phyloP scores from a whole-genome alignment of 2,797 vertebrate species.

The Hydrolagus colliei region DNA sequence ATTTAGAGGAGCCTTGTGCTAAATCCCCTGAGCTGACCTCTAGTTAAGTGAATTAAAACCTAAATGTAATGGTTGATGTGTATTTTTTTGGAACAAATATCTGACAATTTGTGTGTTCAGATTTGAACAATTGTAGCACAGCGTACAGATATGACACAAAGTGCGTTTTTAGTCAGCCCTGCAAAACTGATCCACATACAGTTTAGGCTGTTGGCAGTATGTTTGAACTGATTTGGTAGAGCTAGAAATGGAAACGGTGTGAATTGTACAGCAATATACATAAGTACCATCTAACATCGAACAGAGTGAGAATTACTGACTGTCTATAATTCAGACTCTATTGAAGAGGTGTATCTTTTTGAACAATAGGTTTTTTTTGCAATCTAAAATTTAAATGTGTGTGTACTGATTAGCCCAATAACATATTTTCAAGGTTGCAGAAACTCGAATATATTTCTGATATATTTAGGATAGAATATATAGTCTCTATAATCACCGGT shows the following conservation, averaged over 20 bases:
- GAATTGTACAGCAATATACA: neutral
- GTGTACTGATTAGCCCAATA: neutral
- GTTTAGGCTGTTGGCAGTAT: neutral
- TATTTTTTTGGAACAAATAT: neutral
- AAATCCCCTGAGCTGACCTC: constrained; percentile 26
- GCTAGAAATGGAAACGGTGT: neutral
- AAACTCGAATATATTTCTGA: neutral
- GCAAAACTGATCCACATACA: neutral
- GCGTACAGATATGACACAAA: neutral
- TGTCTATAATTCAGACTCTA: neutral
- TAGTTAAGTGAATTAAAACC: constrained; percentile 25
- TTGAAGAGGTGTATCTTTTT: neutral
- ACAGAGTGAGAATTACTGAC: neutral
- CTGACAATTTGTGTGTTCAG: constrained; percentile 1
- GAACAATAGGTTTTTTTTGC: neutral
- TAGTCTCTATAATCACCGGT: neutral
- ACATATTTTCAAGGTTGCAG: neutral
- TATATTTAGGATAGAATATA: constrained; percentile 4
- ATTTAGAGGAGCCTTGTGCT: constrained; percentile 24
- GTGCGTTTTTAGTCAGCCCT: neutral
- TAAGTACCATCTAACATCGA: neutral
- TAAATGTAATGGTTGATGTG: neutral
- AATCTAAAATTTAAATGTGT: neutral
- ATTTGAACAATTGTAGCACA: neutral
- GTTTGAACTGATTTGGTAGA: neutral